Conservation (phyloP, 2,888 invertebrate genomes). For the Andrena haemorrhoa region DNA sequence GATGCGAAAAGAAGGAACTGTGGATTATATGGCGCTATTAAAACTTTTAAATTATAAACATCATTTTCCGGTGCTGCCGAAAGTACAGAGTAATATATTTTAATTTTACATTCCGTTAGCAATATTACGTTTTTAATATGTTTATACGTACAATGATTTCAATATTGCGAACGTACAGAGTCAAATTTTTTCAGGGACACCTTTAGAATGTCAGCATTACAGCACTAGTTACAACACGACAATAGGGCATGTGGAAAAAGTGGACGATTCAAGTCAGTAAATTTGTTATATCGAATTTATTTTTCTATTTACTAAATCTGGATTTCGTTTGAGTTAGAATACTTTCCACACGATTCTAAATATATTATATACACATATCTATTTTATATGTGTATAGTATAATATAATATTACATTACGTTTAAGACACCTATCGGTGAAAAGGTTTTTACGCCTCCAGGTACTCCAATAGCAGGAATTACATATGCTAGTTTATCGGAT, state of each 20-base stretch:
- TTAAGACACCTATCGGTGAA: too few relatives aligned
- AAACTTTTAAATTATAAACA: constrained; percentile 71
- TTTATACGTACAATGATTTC: neutral
- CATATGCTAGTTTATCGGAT: constrained; percentile 40
- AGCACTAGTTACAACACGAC: constrained; percentile 35
- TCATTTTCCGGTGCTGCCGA: constrained; percentile 65
- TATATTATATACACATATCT: neutral
- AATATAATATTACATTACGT: too few relatives aligned
- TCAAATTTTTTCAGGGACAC: constrained; percentile 40
- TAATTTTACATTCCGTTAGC: neutral
- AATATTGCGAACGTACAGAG: neutral
- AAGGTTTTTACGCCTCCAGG: constrained; percentile 11
- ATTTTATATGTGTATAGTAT: too few relatives aligned
- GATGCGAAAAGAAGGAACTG: constrained; percentile 48
- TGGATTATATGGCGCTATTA: constrained; percentile 61
- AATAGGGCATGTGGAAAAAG: constrained; percentile 37
- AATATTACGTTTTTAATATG: neutral
- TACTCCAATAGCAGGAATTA: constrained; percentile 40
- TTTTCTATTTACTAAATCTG: neutral
- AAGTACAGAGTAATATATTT: constrained; percentile 53
- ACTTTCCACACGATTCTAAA: neutral
- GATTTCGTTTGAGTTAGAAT: too few relatives aligned
- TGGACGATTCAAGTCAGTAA: constrained; percentile 33
- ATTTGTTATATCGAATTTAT: neutral
- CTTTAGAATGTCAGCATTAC: constrained; percentile 46